Evolutionary conservation across 2,797 vertebrate genomes (phyloP), one percentile per base, ranked within the genome.

Genomic region (Sciurus carolinensis): DNA sequence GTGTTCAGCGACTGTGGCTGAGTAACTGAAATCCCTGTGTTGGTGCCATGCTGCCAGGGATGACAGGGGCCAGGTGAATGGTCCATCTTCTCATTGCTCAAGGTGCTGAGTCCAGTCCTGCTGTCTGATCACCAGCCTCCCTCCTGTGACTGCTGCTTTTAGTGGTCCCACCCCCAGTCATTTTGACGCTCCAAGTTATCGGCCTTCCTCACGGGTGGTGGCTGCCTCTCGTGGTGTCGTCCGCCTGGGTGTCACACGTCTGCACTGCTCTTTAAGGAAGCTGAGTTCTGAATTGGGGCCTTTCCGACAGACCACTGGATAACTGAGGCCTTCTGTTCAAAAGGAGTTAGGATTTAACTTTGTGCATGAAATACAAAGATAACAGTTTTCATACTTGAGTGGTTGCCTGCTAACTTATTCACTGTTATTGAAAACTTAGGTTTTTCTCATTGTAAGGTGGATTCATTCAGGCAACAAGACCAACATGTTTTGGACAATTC

Each of bases 321-420:
- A 75, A 77, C 2, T 26, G 77, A 72, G 79, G 47, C 5, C 33
- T 64, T 83, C 71, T 8, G 33, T 47, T 87, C 28, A 52, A 47
- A 92, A 96, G 59, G 67, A 93, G 66, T 66, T 64, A 54, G n/a
- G 83, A 47, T 50, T 93, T 85, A 71, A 66, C 20, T 67, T 71
- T 86, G n/a, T n/a, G 18, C 3, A 14, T 72, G 66, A 54, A 82
- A 52, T 81, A 79, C 9, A 17, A 54, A 87, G 79, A 52, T 57
- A 69, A 76, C 20, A 64, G 57, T 0, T 5, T 36, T 47, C 28
- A 22, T 59, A 77, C 50, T 17, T 85, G 67, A 81, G n/a, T 67
- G 52, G 1, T 8, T 82, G 7, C 9, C 24, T 75, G 75, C 24
- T 89, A 69, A 83, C 44, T 39, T 81, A 54, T 26, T n/a, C 15